Evolutionary conservation across 2,113 vertebrate genomes (phyloP).

Genomic region (Eupsittula cactorum): DNA sequence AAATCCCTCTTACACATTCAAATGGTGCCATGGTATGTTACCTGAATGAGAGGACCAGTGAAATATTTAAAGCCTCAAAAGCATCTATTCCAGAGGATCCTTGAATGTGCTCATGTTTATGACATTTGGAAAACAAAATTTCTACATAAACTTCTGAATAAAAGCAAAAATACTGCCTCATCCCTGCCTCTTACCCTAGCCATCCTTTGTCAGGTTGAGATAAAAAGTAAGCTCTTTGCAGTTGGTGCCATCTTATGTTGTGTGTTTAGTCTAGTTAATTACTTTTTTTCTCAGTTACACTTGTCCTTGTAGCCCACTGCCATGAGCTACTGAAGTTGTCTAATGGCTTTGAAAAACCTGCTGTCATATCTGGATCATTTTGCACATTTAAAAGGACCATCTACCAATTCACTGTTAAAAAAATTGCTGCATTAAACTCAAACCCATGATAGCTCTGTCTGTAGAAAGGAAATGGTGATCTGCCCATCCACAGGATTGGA

Average conservation of each 20-base stretch:
- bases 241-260: neutral
- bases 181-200: neutral
- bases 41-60: neutral
- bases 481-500: neutral
- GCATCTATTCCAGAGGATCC: neutral
- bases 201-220: neutral
- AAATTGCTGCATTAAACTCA: neutral
- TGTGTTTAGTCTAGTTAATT: neutral
- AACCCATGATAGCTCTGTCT: neutral
- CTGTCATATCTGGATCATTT: neutral
- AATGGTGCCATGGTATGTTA: neutral
- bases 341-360: slow-evolving; percentile 34
- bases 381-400: neutral
- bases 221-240: neutral
- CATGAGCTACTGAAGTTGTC: neutral
- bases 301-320: neutral
- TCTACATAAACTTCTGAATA: neutral
- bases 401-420: neutral
- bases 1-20: neutral
- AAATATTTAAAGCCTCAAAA: neutral
- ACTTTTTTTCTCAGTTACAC: slow-evolving; percentile 19
- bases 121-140: neutral
- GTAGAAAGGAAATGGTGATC: neutral
- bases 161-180: neutral
- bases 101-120: neutral